These are phyloP conservation scores for Fregetta grallaria DNA, from an alignment of 2,113 vertebrate genomes.

Conservation along the genomic window DNA sequence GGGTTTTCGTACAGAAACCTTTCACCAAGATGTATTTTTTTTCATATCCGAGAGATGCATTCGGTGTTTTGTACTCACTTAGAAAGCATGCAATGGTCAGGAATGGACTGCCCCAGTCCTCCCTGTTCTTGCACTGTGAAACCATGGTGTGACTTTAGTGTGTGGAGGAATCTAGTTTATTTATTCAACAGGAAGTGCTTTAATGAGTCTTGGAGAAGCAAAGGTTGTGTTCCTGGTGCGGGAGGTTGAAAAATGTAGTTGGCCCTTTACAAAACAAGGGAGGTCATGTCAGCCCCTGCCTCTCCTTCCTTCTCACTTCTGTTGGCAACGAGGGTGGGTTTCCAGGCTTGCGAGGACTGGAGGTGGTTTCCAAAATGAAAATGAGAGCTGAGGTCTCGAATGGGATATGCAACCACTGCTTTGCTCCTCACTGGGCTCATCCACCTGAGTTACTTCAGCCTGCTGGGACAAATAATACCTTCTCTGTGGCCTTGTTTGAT, in stretches of 20 bases:
- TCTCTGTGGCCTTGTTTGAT: not conserved
- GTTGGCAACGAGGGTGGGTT: accelerated
- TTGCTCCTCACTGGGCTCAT: not conserved
- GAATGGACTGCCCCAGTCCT: not conserved
- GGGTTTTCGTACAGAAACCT: not conserved
- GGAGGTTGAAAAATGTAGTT: not conserved
- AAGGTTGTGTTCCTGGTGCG: not conserved
- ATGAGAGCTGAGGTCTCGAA: not conserved
- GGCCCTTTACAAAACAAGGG: not conserved
- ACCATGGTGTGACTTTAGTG: not conserved
- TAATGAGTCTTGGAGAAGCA: not conserved
- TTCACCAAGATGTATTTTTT: not conserved
- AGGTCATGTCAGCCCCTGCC: not conserved
- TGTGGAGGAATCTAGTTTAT: not conserved
- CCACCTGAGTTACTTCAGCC: not conserved
- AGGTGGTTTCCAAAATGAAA: not conserved
- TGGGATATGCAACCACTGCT: not conserved
- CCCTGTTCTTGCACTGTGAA: not conserved
- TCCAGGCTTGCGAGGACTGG: not conserved
- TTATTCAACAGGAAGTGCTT: not conserved
- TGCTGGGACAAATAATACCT: not conserved
- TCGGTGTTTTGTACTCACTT: not conserved
- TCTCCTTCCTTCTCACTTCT: not conserved
- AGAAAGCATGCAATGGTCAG: not conserved
- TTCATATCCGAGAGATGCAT: not conserved